These are phyloP conservation scores for Sus cebifrons DNA, from an alignment of 2,797 vertebrate genomes.

Conservation along the genomic window DNA sequence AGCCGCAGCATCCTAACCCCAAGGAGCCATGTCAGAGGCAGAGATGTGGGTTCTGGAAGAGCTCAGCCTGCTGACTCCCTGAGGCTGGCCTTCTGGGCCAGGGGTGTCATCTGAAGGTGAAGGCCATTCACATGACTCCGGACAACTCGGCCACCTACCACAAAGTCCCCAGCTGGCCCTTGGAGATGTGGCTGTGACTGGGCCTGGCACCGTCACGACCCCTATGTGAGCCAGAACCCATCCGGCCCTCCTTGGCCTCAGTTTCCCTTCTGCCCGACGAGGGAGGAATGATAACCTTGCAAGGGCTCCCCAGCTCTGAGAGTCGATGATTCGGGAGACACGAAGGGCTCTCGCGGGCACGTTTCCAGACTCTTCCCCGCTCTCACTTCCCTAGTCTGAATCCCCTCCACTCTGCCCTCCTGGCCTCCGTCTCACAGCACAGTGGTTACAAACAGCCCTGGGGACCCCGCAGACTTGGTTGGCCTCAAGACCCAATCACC, in stretches of 20 bases:
- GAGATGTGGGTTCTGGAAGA: not conserved
- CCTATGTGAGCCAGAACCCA: not conserved
- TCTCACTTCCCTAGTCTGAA: not conserved
- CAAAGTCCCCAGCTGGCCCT: not conserved
- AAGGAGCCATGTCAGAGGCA: not conserved
- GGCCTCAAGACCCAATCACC: not conserved
- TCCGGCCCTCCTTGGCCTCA: not conserved
- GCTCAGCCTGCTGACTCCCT: not conserved
- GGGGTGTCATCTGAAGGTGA: fast-evolving
- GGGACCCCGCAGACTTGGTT: not conserved
- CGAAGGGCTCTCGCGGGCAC: not conserved
- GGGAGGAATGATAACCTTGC: not conserved
- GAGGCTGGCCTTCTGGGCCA: not conserved
- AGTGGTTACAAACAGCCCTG: not conserved
- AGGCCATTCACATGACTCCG: not conserved
- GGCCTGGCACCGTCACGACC: not conserved
- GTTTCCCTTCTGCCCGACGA: not conserved
- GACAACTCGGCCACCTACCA: not conserved
- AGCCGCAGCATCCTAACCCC: not conserved
- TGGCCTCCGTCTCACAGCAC: not conserved
- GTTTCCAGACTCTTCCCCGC: not conserved
- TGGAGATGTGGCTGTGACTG: not conserved
- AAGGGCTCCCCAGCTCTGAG: not conserved
- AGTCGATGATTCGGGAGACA: not conserved
- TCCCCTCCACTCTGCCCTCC: not conserved